These are phyloP conservation scores for Octodonta nipae DNA, from an alignment of 2,888 invertebrate species.

Conservation along the genomic window DNA sequence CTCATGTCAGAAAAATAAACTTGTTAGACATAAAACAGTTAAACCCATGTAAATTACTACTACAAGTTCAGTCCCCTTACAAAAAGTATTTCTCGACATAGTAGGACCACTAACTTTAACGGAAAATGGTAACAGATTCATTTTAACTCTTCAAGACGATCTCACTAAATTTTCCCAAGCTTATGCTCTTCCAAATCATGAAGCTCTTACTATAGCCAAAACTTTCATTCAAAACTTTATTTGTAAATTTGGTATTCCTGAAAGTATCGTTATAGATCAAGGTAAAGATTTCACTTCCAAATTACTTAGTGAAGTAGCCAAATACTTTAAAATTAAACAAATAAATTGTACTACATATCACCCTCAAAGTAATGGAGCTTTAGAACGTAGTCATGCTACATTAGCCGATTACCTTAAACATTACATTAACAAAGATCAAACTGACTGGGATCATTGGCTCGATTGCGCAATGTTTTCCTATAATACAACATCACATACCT, in stretches of 20 bases:
- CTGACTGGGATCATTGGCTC: too few relatives aligned
- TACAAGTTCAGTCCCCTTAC: constrained; percentile 19
- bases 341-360: too few relatives aligned
- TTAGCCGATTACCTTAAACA: too few relatives aligned
- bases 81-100: constrained; percentile 21
- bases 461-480: too few relatives aligned
- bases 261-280: constrained; percentile 24
- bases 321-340: constrained; percentile 24
- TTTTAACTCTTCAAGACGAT: constrained; percentile 28
- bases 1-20: too few relatives aligned
- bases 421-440: too few relatives aligned
- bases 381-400: too few relatives aligned
- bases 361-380: too few relatives aligned
- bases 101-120: constrained; percentile 24
- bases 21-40: too few relatives aligned
- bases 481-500: too few relatives aligned
- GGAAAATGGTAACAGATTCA: constrained; percentile 22
- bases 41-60: too few relatives aligned
- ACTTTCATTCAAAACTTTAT: constrained; percentile 16
- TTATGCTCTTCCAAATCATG: constrained; percentile 18
- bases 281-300: constrained; percentile 28
- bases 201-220: constrained; percentile 21
- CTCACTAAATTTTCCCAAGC: constrained; percentile 24
- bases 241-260: constrained; percentile 15
- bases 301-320: constrained; percentile 22